Base-by-base conservation (phyloP, 2,113 vertebrate species). In the Crotophaga sulcirostris region DNA sequence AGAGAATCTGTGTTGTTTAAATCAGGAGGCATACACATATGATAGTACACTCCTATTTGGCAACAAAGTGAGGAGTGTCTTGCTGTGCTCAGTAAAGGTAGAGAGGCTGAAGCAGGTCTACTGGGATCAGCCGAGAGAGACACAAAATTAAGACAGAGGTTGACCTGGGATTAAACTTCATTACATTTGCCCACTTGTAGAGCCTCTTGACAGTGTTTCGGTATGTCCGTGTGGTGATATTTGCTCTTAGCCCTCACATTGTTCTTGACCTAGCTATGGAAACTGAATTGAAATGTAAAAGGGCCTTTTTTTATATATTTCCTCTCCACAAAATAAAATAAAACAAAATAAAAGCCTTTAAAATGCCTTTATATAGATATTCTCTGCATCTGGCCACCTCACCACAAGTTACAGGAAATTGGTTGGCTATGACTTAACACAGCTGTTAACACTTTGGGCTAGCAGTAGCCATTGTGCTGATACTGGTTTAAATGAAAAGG, bases 361-460 rank as follows among this genome's bases (percentile, higher is more conserved):
- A 24, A 49, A 86, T 34, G 44, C 38, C 82, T 95, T 95, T 94
- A 59, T 90, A 90, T 78, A 95, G 94, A 90, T 84, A 85, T 66
- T 96, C 29, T 91, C 34, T 87, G 69, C 51, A 38, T 97, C 77
- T 95, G 94, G 96, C 95, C 54, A 44, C 79, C 88, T 95, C 80
- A 77, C 87, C 91, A 85, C 18, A 29, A 89, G 68, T 96, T 95
- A 94, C 89, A 96, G 94, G 96, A 97, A 96, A 92, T 56, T 85
- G 83, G 36, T 97, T 96, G 90, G 96, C 95, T 95, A 88, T 88
- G 77, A 75, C 90, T 85, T 68, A 68, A 56, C 92, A 44, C 94
- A 96, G 95, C 96, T 96, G 93, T 94, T 94, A 96, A 36, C 90
- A 38, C 83, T 96, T 64, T 94, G 96, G 95, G 75, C 91, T 91